A percentile compares a stretch with the other conserved stretches of the same genome.
Conservation (phyloP, 2,797 vertebrate genomes). For the Hypotaenidia okinawae region DNA sequence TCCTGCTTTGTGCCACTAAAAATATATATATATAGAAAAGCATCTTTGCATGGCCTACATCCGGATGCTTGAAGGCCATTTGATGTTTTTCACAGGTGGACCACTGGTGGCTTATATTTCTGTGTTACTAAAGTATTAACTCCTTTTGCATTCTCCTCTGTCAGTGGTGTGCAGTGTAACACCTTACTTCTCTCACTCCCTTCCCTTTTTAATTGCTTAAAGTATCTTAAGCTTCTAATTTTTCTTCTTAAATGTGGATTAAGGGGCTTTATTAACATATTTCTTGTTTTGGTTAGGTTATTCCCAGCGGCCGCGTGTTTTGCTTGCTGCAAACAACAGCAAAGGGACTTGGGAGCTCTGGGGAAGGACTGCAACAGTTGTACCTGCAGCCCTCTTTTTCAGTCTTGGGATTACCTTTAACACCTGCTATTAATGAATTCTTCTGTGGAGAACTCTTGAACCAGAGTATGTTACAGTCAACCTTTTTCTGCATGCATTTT, state of each 20-base stretch:
- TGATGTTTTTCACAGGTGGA: not conserved
- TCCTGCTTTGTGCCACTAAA: not conserved
- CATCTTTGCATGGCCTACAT: not conserved
- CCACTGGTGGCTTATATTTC: not conserved
- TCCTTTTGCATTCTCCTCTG: not conserved
- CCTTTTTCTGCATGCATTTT: not conserved
- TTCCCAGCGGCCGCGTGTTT: not conserved
- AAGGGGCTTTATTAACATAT: not conserved
- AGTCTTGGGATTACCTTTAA: not conserved
- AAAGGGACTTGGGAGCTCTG: not conserved
- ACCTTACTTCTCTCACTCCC: not conserved
- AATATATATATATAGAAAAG: not conserved
- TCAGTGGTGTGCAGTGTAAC: not conserved
- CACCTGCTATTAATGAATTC: not conserved
- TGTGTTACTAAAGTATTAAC: not conserved
- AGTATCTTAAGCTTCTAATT: not conserved
- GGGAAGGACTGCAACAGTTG: not conserved
- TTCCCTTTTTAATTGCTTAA: not conserved
- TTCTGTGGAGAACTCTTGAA: not conserved
- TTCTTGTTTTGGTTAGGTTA: not conserved
- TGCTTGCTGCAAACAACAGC: not conserved
- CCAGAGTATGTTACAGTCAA: not conserved
- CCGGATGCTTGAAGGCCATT: not conserved
- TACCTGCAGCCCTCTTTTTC: not conserved
- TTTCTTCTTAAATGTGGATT: not conserved